phyloP scores from a whole-genome alignment of 1,140 invertebrate genomes.

The Zophobas morio region DNA sequence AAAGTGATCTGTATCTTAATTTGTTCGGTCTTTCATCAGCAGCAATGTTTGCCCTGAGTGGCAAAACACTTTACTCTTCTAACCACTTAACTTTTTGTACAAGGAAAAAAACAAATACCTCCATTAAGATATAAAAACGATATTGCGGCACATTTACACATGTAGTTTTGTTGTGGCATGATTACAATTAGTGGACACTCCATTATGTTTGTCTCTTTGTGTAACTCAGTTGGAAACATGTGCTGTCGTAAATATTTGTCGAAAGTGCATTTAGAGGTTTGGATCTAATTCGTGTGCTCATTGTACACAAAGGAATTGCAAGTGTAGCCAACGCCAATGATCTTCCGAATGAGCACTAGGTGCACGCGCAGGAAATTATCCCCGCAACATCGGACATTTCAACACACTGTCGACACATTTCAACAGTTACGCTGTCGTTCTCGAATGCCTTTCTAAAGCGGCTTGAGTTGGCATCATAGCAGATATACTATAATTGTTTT shows the following conservation, averaged over 20 bases:
- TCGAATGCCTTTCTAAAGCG: too few relatives aligned
- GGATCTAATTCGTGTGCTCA: not conserved
- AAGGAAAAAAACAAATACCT: conserved; percentile 43
- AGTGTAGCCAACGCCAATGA: not conserved
- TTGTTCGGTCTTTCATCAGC: conserved; percentile 29
- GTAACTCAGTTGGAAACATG: conserved; percentile 26
- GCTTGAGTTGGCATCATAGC: too few relatives aligned
- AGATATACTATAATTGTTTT: too few relatives aligned
- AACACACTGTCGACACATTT: too few relatives aligned
- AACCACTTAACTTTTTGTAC: conserved; percentile 46
- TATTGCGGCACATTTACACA: conserved; percentile 43
- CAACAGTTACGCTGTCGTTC: too few relatives aligned
- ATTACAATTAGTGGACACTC: conserved; percentile 45
- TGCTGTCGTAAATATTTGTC: conserved; percentile 29
- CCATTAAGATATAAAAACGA: conserved; percentile 48
- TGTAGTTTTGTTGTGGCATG: conserved; percentile 38
- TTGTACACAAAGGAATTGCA: not conserved
- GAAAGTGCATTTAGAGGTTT: conserved; percentile 13
- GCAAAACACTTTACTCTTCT: conserved; percentile 36
- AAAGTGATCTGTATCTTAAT: conserved; percentile 44
- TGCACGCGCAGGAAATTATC: too few relatives aligned
- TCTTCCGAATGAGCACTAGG: too few relatives aligned
- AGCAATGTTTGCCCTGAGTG: conserved; percentile 32
- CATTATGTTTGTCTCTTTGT: conserved; percentile 42
- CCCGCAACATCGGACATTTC: too few relatives aligned